Evolutionary conservation across 53 echinoderm and acorn worm species (phyloP), one percentile per base, ranked within the genome.

Genomic region (Stichopus horrens): DNA sequence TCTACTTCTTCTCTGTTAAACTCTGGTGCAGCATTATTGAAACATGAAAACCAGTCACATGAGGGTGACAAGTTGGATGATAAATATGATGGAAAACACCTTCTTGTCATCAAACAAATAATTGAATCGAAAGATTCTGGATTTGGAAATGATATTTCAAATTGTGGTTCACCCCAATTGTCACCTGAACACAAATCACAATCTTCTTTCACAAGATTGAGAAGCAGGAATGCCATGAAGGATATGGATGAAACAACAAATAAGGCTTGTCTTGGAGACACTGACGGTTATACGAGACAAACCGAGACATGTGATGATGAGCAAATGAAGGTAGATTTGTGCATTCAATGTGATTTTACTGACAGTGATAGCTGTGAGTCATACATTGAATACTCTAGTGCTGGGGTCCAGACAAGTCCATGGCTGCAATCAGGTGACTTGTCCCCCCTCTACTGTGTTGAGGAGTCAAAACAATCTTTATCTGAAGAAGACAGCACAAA

Each of bases 41-140:
- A 68, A 57, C 23, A 51, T 65, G 53, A 14, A 67, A 67, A 85
- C 52, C 63, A 14, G 18, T 4, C 67, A 4, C 19, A 57, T 83
- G 21, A 10, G 0, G 19, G 75, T 75, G 56, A 23, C 9, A 52
- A 16, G 11, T 5, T 8, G 5, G 58, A 83, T 14, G 22, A 58
- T n/a, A 83, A 86, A 23, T 74, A 87, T 76, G 88, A 88, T 86
- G 96, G 95, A 74, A 91, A 95, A 77, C 93, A 95, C 79, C 89
- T 96, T 37, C 88, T 68, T 19, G 96, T 92, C 9, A 93, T 96
- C 21, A 95, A 96, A 82, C 89, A 90, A n/a, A 93, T 96, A 58
- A 95, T 95, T 23, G 96, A 96, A 73, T 96, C 96, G 11, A 96
- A 96, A 78, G 96, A 96, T 76, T 96, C 96, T 7, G 96, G 96